Conservation (phyloP, 2,888 invertebrate species). For the Dorcus hopei region DNA sequence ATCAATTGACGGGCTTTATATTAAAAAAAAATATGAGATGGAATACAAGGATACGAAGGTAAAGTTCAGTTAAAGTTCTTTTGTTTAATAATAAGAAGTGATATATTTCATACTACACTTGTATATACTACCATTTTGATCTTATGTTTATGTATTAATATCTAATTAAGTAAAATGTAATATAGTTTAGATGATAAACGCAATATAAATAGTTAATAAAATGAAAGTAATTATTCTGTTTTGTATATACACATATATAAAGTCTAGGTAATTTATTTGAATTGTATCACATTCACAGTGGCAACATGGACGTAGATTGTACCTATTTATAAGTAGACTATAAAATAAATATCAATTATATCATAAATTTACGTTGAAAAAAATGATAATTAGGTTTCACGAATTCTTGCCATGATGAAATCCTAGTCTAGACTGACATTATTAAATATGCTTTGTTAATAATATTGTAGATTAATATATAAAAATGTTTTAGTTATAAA, state of each 20-base stretch:
- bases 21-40: no score
- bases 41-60: no score
- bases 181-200: no score
- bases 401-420: constrained; percentile 48
- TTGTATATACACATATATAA: not conserved
- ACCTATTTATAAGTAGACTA: constrained; percentile 35
- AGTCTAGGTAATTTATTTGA: not conserved
- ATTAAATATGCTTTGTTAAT: constrained; percentile 42
- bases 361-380: constrained; percentile 27
- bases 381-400: constrained; percentile 39
- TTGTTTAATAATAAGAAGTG: no score
- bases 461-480: constrained; percentile 33
- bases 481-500: constrained; percentile 37
- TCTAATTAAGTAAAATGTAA: no score
- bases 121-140: no score
- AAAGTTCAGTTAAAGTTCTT: no score
- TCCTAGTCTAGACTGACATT: constrained; percentile 49
- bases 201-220: not conserved
- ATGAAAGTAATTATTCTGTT: not conserved
- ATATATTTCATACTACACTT: no score
- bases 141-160: no score
- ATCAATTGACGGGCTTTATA: no score
- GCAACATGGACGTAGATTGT: constrained; percentile 19
- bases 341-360: constrained; percentile 42
- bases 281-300: constrained; percentile 5